Evolutionary conservation across 2,113 vertebrate genomes (phyloP), one percentile per base, ranked within the genome.

Genomic region (Andinoacara biseriatus): DNA sequence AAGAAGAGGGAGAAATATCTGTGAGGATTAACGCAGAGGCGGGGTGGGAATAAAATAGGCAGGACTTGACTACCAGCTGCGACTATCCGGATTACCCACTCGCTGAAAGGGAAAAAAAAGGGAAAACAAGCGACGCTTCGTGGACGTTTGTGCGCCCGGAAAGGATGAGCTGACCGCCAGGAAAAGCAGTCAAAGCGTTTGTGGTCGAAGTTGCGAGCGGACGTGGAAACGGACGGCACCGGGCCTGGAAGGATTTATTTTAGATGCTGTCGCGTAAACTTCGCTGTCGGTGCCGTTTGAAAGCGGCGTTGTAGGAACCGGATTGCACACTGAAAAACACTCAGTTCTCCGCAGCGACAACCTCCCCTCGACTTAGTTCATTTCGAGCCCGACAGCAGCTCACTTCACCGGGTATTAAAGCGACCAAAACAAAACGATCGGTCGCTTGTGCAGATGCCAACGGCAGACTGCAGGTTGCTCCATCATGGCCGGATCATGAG

Each of bases 401-500:
- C 52, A 5, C 1, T 14, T 58, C 80, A 6, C 61, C 76, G 79
- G 79, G 69, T 40, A 65, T 4, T 11, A 40, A 49, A 20, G 24
- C 15, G 54, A n/a, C 52, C 2, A 52, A 58, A 38, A 18, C 7
- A 18, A 65, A 43, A 52, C 18, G 15, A 56, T 14, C 74, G 62
- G 77, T 26, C 20, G 79, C 40, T 76, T 10, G 93, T 57, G 94
- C 94, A 91, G 95, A 98, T 97, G 97, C 97, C 97, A 91, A 93
- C 95, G 94, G 95, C 93, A 84, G 96, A 95, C 90, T 97, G 97
- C 95, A 90, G 92, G 90, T 57, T 93, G 82, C 92, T 94, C 85
- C 95, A 97, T 93, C 96, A 97, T 96, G 97, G 97, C 95, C 96
- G 97, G 95, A 96, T 98, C 95, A 97, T 97, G 96, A 97, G 97